phyloP scores from a whole-genome alignment of 2,888 invertebrate genomes.

The Disparrhopalites patrizii region DNA sequence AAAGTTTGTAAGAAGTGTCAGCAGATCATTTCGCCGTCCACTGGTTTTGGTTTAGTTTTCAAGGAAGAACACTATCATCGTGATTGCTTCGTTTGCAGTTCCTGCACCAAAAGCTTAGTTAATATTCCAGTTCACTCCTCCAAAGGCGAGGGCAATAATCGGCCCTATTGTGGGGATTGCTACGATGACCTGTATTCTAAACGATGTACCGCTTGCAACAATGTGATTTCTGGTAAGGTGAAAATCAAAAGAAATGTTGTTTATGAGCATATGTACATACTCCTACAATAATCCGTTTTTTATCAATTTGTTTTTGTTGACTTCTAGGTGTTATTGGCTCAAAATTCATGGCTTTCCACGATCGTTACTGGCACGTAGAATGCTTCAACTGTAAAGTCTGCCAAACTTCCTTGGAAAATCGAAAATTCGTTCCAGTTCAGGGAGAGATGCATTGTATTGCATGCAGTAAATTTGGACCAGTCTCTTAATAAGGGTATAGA shows the following conservation, averaged over 20 bases:
- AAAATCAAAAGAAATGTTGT: not conserved
- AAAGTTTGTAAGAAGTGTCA: constrained; percentile 28
- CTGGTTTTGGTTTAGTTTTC: constrained; percentile 24
- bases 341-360: constrained; percentile 25
- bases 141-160: constrained; percentile 2
- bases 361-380: constrained; percentile 22
- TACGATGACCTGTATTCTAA: constrained; percentile 28
- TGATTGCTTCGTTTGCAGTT: constrained; percentile 25
- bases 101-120: constrained; percentile 8
- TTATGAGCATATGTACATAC: not conserved
- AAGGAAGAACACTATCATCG: constrained; percentile 24
- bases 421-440: constrained; percentile 27
- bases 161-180: constrained; percentile 24
- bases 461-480: constrained; percentile 20
- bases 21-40: constrained; percentile 21
- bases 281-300: not conserved
- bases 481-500: too few relatives aligned
- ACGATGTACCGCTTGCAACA: constrained; percentile 23
- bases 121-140: constrained; percentile 25
- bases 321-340: constrained; percentile 28
- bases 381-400: constrained; percentile 26
- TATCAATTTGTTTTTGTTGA: not conserved
- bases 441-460: constrained; percentile 21
- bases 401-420: constrained; percentile 28
- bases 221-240: constrained; percentile 27